Evolutionary conservation across 1,140 invertebrate genomes (phyloP).

Genomic region (Cotesia typhae): DNA sequence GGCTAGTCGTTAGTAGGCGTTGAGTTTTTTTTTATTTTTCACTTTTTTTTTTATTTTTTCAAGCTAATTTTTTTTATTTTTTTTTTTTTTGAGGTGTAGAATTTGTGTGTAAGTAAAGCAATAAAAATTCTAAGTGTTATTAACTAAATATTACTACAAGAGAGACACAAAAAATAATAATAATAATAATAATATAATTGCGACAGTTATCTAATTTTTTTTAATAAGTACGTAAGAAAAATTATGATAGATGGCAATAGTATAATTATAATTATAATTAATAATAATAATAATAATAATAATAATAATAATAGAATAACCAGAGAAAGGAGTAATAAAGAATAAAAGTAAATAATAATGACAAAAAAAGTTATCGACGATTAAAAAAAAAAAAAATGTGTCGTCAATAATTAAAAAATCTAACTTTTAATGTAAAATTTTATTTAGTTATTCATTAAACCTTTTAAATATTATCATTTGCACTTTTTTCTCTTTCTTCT

Average conservation of each 20-base stretch:
- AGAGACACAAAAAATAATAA: slow-evolving; percentile 49
- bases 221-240: slow-evolving; percentile 18
- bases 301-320: slow-evolving; percentile 29
- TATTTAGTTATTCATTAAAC: slow-evolving; percentile 1
- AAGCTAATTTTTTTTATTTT: neutral
- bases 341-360: slow-evolving; percentile 39
- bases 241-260: slow-evolving; percentile 41
- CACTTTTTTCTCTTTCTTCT: neutral
- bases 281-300: slow-evolving; percentile 41
- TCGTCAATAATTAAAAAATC: no score
- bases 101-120: slow-evolving; percentile 30
- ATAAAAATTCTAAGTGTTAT: slow-evolving; percentile 45
- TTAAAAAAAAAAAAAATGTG: neutral
- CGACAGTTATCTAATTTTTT: slow-evolving; percentile 11
- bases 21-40: neutral
- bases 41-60: slow-evolving; percentile 1
- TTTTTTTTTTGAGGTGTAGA: slow-evolving; percentile 16
- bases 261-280: slow-evolving; percentile 47
- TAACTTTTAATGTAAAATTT: neutral
- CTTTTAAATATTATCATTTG: neutral
- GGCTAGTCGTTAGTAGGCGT: neutral
- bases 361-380: neutral
- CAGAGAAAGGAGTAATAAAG: slow-evolving; percentile 16
- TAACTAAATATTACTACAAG: slow-evolving; percentile 46
- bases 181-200: slow-evolving; percentile 43